Evolutionary conservation across 1,140 invertebrate genomes (phyloP).

Genomic region (Drosophila kepulauana): DNA sequence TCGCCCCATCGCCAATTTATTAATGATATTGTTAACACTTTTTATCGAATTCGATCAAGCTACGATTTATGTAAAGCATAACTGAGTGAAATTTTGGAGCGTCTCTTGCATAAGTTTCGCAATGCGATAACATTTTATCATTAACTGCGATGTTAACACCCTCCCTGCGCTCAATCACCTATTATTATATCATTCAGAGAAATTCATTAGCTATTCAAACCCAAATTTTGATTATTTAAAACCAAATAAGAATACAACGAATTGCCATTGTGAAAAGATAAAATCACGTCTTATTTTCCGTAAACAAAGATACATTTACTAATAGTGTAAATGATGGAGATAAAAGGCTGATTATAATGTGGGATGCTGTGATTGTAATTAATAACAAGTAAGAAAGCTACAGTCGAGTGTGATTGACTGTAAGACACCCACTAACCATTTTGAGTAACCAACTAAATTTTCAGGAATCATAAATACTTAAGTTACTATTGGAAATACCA

Average conservation of each 20-base stretch:
- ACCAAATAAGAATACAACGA: background rate
- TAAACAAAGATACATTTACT: background rate
- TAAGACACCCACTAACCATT: too few species aligned
- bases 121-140: constrained; percentile 23
- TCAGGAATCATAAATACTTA: too few species aligned
- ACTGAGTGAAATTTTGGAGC: constrained; percentile 29
- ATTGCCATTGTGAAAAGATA: background rate
- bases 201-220: background rate
- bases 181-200: constrained; percentile 3
- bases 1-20: constrained; percentile 22
- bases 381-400: background rate
- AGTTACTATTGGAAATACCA: too few species aligned
- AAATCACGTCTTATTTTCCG: background rate
- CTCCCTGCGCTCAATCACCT: background rate
- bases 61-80: constrained; percentile 30
- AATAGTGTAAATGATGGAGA: background rate
- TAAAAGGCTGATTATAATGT: background rate
- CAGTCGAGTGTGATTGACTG: too few species aligned
- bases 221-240: background rate
- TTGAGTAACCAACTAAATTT: too few species aligned
- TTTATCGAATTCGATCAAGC: constrained; percentile 7
- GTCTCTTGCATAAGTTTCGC: constrained; percentile 38
- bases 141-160: constrained; percentile 13
- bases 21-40: constrained; percentile 37
- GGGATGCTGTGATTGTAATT: background rate